Conservation (phyloP, 2,113 vertebrate species). For the Peromyscus polionotus region DNA sequence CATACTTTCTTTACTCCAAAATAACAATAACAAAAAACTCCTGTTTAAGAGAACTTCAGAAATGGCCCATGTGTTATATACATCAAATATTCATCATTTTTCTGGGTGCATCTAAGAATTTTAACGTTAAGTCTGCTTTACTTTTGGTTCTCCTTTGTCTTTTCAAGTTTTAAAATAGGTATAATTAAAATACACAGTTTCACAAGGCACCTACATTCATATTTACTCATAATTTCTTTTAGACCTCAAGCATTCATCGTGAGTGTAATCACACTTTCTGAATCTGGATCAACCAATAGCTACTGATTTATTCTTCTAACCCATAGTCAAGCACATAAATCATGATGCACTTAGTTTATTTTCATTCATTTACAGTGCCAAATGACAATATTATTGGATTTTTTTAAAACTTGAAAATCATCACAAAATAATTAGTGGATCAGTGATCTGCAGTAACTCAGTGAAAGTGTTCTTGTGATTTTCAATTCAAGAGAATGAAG, state of each 20-base stretch:
- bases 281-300: constrained; percentile 1
- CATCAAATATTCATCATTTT: not conserved
- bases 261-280: not conserved
- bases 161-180: constrained; percentile 35
- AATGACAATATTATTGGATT: constrained; percentile 24
- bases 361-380: constrained; percentile 31
- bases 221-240: not conserved
- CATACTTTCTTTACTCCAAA: constrained; percentile 9
- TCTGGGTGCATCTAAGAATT: not conserved
- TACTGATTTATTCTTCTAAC: constrained; percentile 52
- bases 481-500: constrained; percentile 14
- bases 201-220: not conserved
- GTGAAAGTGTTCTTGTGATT: not conserved
- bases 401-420: constrained; percentile 36
- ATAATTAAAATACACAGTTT: not conserved
- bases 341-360: constrained; percentile 8
- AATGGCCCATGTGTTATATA: not conserved
- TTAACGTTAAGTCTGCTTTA: constrained; percentile 17
- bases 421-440: constrained; percentile 56
- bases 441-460: constrained; percentile 41
- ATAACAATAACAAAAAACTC: not conserved
- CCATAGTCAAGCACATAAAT: constrained; percentile 9
- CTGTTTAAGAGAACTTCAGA: constrained; percentile 24
- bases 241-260: not conserved
- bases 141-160: constrained; percentile 7